Evolutionary conservation across 2,797 vertebrate genomes (phyloP).

Genomic region (Gouania willdenowi): DNA sequence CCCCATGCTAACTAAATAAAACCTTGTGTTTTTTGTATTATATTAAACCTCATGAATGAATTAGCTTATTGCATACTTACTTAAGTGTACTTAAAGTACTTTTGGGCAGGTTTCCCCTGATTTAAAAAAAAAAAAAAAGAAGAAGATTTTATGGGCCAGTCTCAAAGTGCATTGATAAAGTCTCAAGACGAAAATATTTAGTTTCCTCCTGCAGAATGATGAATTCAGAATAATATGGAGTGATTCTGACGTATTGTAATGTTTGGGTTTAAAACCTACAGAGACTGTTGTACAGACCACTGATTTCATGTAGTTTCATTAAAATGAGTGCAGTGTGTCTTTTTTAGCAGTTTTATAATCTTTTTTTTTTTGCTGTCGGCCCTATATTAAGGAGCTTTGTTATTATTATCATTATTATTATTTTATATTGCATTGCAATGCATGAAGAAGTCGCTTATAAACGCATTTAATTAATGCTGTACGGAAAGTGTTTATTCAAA

Average conservation of each 20-base stretch:
- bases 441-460: conserved; percentile 85
- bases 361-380: conserved; percentile 79
- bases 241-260: conserved; percentile 66
- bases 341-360: conserved; percentile 85
- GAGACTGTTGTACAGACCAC: conserved; percentile 71
- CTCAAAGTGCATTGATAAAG: conserved; percentile 26
- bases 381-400: conserved; percentile 82
- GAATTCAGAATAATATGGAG: conserved; percentile 55
- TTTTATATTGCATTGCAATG: conserved; percentile 90
- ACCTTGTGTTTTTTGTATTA: conserved; percentile 49
- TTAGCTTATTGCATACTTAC: conserved; percentile 53
- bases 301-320: conserved; percentile 84
- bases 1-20: conserved; percentile 54
- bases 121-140: conserved; percentile 6
- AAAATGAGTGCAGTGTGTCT: conserved; percentile 88
- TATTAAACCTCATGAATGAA: conserved; percentile 53
- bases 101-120: conserved; percentile 62
- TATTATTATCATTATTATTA: no score
- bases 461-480: conserved; percentile 93
- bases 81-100: conserved; percentile 76
- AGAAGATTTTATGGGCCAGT: conserved; percentile 8
- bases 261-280: conserved; percentile 73
- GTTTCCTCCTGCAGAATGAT: conserved; percentile 7
- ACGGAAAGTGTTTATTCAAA: conserved; percentile 84
- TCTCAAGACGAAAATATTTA: conserved; percentile 40